Base-by-base conservation (phyloP, 2,113 vertebrate species). In the Isurus oxyrinchus region DNA sequence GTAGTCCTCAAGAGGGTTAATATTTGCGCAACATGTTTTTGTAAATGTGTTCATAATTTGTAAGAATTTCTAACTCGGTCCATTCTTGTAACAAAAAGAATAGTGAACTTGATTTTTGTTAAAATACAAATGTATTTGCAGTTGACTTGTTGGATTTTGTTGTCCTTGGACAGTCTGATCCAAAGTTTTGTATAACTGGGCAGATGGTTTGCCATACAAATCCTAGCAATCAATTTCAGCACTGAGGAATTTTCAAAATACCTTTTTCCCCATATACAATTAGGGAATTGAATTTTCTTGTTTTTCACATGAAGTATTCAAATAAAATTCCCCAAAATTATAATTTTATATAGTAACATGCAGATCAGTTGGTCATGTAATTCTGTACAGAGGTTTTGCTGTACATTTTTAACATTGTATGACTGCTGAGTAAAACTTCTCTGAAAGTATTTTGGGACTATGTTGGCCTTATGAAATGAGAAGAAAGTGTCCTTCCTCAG, bases 1-100 rank as follows among this genome's bases (percentile, higher is more conserved):
- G 67, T 49, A 95, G 67, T 95, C 44, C 94, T 95, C 94, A 72
- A 95, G 94, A 95, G 94, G 40, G 44, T 95, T 95, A 95, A 95
- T 95, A 63, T 72, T 67, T 72, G 49, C 16, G 5, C 23, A 95
- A 69, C 49, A 14, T 95, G 10, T 95, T 67, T 95, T 95, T 95
- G 40, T 72, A 95, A 95, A 95, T 53, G 94, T 72, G 66, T 95
- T 72, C 67, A 72, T 95, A 95, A 95, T 76, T 95, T 95, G 44
- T 95, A 95, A 95, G 13, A 91, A 94, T 16, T 72, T 95, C 63
- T 67, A 21, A 55, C 94, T 61, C 49, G 21, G 67, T 72, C 49
- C 44, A 95, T 69, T 53, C 66, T 72, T 95, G 66, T 95, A 55
- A 95, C 66, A 95, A 95, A 95, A 63, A 94, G 19, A 72, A 67